These are phyloP conservation scores for Drosophila testacea DNA, from an alignment of 2,888 invertebrate species.

Conservation along the genomic window DNA sequence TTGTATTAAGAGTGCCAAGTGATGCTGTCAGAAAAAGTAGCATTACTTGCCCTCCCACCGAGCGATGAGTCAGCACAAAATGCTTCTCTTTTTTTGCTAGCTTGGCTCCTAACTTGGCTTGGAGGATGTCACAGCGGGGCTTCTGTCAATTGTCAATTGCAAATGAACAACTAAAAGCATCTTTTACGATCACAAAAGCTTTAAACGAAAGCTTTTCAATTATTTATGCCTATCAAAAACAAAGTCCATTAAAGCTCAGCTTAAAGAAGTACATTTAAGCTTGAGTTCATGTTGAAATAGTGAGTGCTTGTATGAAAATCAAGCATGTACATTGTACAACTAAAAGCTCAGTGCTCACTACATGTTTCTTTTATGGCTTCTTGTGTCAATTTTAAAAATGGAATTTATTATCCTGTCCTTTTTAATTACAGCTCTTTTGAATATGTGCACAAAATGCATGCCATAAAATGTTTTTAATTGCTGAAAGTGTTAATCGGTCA, in stretches of 20 bases:
- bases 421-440: too few relatives aligned
- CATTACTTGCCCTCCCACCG: conserved; percentile 18
- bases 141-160: conserved; percentile 13
- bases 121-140: conserved; percentile 8
- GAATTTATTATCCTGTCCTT: too few relatives aligned
- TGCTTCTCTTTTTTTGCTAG: conserved; percentile 9
- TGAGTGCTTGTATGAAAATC: neutral
- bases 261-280: neutral
- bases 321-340: neutral
- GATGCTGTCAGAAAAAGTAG: conserved; percentile 56
- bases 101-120: conserved; percentile 12
- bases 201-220: neutral
- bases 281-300: neutral
- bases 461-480: too few relatives aligned
- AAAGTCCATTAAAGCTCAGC: neutral
- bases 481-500: too few relatives aligned
- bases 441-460: too few relatives aligned
- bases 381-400: too few relatives aligned
- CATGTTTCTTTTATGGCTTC: too few relatives aligned
- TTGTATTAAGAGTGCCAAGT: conserved; percentile 75
- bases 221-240: neutral
- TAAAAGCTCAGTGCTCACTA: neutral
- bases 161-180: conserved; percentile 5
- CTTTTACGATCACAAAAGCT: neutral
- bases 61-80: conserved; percentile 50